Base-by-base conservation (phyloP, 2,888 invertebrate species). In the Hemithea aestivaria region DNA sequence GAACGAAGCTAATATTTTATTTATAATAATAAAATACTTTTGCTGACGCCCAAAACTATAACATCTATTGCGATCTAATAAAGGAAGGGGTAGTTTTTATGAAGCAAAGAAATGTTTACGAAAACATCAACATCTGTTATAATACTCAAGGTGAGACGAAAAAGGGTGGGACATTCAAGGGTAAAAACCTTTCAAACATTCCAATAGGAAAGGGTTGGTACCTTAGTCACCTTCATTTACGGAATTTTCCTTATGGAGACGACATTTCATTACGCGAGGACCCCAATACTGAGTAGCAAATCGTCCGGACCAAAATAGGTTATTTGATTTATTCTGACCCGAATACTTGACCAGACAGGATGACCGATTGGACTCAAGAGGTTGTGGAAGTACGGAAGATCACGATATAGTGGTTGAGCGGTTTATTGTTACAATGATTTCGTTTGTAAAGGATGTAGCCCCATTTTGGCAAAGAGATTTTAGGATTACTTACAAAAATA, bases 261-360 rank as follows among this genome's bases (percentile, higher is more conserved):
- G 20, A 28, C 33, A 35, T 37, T 39, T 38, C 7, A 9, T 20
- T 7, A 9, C 7, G 10, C 20, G 25, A 21, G 20, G 25, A 10
- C 37, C 22, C n/a, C n/a, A 6, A 23, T 31, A 37, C 33, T 24
- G 24, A 32, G 27, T 57, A 51, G 56, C 36, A 59, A 66, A 61
- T 49, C 51, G 41, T 41, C 38, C 45, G 41, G 20, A 46, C 37
- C 48, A 44, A 71, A 61, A 67, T 69, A 51, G 69, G 66, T 64
- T 66, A 53, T 45, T 53, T 44, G 61, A 55, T 54, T 56, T 55
- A 41, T 41, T 40, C 24, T 64, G 70, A 73, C 73, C 71, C 48
- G 66, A 51, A 60, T 64, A 16, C 16, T 16, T 16, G 16, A 16
- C 16, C 16, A 16, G 16, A 16, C 5, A 32, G 27, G 12, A 10